Evolutionary conservation across 1,140 invertebrate species (phyloP), one percentile per base, ranked within the genome.

Genomic region (Helicoverpa zea): DNA sequence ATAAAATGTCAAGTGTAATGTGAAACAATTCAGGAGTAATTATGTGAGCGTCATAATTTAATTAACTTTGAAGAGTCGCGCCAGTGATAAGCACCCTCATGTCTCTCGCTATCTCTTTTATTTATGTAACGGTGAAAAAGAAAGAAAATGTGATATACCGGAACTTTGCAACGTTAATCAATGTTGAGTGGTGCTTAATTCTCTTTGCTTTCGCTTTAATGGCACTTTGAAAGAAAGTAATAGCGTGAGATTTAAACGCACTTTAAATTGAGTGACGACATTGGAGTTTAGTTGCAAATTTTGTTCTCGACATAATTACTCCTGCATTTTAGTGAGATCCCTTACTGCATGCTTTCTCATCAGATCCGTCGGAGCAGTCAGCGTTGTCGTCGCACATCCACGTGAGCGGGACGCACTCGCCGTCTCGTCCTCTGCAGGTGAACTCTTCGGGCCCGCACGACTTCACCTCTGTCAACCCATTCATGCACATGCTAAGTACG

Each of bases 301-400:
- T 47, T n/a, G 54, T 56, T 16, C 35, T 78, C 29, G 49, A 70
- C 64, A 56, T 66, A 66, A 82, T 79, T 79, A 72, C 52, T 16
- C 47, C 30, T 52, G 59, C 14, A 18, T 43, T 35, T 35, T 72
- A 80, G 56, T 73, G 72, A 49, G 63, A 84, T 82, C 86, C 95
- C 98, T 98, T 98, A 98, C 98, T 98, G 97, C 98, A 98, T 95
- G 97, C 96, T 94, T 97, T 96, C 91, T 98, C 98, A 95, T 99
- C 98, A 83, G 98, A 98, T 84, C 97, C 97, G 94, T 98, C 98
- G 74, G 96, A 96, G 95, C 98, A 99, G 96, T 99, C 98, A 47
- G 96, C 92, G 91, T 97, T 97, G 90, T 97, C 97, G 94, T 99
- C 98, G 93, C 98, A 99, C 96, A 98, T 98, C 98, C 98, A 99